Evolutionary conservation across 2,888 invertebrate genomes (phyloP).

Genomic region (Cryptophagus acutangulus): DNA sequence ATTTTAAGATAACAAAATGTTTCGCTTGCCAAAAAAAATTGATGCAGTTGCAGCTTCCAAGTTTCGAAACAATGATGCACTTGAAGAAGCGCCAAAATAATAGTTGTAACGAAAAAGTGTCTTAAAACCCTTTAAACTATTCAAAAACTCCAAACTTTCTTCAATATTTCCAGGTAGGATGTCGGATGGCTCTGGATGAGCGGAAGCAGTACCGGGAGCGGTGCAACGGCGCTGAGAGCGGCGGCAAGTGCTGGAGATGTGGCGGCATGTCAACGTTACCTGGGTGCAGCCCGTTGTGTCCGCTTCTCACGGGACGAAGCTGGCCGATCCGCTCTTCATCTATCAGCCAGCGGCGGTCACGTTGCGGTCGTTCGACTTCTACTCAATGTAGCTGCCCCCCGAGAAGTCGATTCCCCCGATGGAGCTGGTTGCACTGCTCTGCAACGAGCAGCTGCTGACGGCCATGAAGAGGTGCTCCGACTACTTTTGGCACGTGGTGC

Average conservation of each 20-base stretch:
- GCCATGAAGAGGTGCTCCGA: constrained; percentile 69
- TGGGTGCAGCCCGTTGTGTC: constrained; percentile 40
- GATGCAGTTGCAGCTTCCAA: too few species aligned
- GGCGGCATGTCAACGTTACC: constrained; percentile 37
- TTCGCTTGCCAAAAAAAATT: too few species aligned
- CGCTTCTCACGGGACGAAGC: constrained; percentile 45
- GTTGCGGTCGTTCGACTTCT: constrained; percentile 41
- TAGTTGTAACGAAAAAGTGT: too few species aligned
- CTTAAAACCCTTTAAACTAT: too few species aligned
- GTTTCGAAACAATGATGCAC: too few species aligned
- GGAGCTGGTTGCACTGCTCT: constrained; percentile 67
- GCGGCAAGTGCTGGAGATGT: constrained; percentile 45
- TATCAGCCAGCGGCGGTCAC: constrained; percentile 45
- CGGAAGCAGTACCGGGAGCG: constrained; percentile 40
- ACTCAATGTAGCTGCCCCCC: constrained; percentile 46
- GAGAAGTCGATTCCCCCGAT: constrained; percentile 51
- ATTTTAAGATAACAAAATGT: too few species aligned
- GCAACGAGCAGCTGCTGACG: constrained; percentile 78
- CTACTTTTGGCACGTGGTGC: constrained; percentile 65
- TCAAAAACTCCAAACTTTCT: too few species aligned
- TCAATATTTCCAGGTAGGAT: constrained; percentile 42
- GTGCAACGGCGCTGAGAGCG: constrained; percentile 34
- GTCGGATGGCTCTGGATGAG: constrained; percentile 47
- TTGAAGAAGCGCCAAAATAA: too few species aligned
- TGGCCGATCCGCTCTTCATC: constrained; percentile 44